These are phyloP conservation scores for Vandiemenella viatica DNA, from an alignment of 2,888 invertebrate genomes.

Conservation along the genomic window DNA sequence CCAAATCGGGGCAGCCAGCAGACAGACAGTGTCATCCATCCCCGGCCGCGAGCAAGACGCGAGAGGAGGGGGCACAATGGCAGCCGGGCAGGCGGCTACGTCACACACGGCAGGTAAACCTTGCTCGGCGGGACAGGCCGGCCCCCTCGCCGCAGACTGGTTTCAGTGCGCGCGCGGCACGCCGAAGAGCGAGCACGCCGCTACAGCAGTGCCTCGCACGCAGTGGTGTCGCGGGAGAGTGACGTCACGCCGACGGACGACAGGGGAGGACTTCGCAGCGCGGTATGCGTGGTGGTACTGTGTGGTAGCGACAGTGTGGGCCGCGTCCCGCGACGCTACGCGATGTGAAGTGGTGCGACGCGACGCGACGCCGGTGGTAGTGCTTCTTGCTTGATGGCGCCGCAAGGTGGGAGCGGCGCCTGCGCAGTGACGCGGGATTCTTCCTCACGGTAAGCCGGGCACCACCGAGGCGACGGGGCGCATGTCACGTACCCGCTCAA, in stretches of 20 bases:
- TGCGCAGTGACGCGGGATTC: neutral
- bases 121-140: neutral
- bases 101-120: neutral
- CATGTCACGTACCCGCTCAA: no score
- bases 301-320: no score
- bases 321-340: neutral
- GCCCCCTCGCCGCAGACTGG: neutral
- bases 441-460: neutral
- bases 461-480: no score
- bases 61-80: no score
- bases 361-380: neutral
- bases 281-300: neutral
- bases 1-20: no score
- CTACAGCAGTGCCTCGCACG: neutral
- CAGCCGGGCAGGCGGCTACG: neutral
- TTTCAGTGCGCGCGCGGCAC: neutral
- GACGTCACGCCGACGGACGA: no score
- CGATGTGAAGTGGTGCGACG: neutral
- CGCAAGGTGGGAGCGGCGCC: neutral
- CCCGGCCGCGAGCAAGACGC: no score
- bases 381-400: neutral
- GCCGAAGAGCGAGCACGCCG: neutral
- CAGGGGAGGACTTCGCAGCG: no score
- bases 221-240: neutral
- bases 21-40: no score